These are phyloP conservation scores for Oncorhynchus masou DNA, from an alignment of 2,113 vertebrate species.

Conservation along the genomic window DNA sequence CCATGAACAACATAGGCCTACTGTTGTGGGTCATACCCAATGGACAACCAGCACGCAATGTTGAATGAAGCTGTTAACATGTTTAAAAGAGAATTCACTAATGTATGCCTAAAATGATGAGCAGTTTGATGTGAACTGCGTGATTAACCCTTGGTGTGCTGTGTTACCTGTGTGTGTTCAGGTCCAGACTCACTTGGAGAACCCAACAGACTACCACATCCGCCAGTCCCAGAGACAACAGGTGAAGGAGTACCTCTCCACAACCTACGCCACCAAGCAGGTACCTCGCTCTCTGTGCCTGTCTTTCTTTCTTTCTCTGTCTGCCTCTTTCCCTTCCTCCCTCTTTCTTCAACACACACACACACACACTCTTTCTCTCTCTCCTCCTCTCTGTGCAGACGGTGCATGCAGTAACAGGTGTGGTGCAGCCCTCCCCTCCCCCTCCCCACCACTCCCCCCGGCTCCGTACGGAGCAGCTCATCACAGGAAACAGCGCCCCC, in stretches of 20 bases:
- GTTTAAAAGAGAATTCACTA: no score
- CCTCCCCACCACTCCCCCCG: constrained; percentile 79
- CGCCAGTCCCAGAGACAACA: constrained; percentile 94
- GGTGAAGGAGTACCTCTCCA: constrained; percentile 91
- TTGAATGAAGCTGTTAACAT: neutral
- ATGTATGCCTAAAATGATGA: no score
- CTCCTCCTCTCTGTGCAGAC: constrained; percentile 44
- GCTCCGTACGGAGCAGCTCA: constrained; percentile 79
- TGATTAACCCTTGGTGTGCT: neutral
- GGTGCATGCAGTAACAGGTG: constrained; percentile 80
- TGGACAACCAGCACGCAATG: neutral
- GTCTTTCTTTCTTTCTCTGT: neutral
- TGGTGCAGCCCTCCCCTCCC: constrained; percentile 83
- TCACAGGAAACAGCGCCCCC: constrained; percentile 91
- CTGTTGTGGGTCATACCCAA: constrained; percentile 1
- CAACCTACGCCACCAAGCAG: constrained; percentile 93
- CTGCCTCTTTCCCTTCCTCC: neutral
- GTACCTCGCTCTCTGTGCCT: constrained; percentile 34
- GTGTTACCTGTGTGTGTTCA: constrained; percentile 45
- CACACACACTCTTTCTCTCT: no score
- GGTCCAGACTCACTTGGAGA: constrained; percentile 96
- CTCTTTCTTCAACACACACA: neutral
- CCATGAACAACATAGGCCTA: neutral
- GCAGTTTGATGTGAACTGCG: neutral
- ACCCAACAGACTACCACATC: constrained; percentile 96